phyloP scores from a whole-genome alignment of 1,140 invertebrate genomes.

The Manduca sexta region DNA sequence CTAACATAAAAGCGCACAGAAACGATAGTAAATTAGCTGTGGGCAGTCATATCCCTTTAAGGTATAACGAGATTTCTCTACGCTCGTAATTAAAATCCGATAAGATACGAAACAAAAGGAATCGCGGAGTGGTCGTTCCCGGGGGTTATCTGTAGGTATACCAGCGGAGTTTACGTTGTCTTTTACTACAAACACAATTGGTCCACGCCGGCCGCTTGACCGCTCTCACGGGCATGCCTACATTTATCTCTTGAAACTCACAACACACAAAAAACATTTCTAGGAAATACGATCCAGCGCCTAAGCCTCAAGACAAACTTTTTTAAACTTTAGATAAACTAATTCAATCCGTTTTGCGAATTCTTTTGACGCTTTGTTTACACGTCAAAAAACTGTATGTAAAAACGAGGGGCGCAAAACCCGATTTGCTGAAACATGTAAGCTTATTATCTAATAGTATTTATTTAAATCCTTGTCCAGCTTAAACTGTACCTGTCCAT shows the following conservation, averaged over 20 bases:
- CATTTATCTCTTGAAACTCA: background rate
- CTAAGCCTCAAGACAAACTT: slow-evolving; percentile 47
- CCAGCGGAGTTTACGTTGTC: slow-evolving; percentile 23
- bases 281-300: slow-evolving; percentile 11
- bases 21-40: slow-evolving; percentile 51
- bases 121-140: slow-evolving; percentile 21
- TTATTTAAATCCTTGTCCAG: slow-evolving; percentile 60
- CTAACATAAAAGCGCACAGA: slow-evolving; percentile 48
- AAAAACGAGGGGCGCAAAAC: slow-evolving; percentile 23
- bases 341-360: slow-evolving; percentile 55
- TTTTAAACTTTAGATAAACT: slow-evolving; percentile 39
- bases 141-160: background rate
- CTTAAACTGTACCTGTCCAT: slow-evolving; percentile 56
- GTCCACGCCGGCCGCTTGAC: background rate
- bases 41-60: slow-evolving; percentile 60
- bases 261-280: slow-evolving; percentile 7
- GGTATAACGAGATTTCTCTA: slow-evolving; percentile 65
- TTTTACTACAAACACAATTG: slow-evolving; percentile 14
- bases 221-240: too few species aligned
- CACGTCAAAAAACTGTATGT: slow-evolving; percentile 30
- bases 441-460: slow-evolving; percentile 63
- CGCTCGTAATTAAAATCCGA: slow-evolving; percentile 69
- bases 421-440: slow-evolving; percentile 42
- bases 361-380: slow-evolving; percentile 46
- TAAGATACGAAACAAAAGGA: slow-evolving; percentile 68